Evolutionary conservation across 1,140 invertebrate species (phyloP).

Genomic region (Sipha flava): DNA sequence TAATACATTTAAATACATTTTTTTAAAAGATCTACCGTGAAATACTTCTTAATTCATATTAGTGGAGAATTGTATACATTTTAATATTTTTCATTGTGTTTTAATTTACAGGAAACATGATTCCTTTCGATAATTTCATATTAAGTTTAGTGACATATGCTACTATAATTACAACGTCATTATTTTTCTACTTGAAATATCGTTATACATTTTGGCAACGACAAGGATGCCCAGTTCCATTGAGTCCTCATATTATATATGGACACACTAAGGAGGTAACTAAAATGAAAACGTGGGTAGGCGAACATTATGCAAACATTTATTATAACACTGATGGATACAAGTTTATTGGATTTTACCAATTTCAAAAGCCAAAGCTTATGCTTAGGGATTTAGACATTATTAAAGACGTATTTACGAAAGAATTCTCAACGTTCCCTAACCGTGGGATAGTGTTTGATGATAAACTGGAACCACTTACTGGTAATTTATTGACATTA

Average conservation of each 20-base stretch:
- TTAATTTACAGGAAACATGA: neutral
- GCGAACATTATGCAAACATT: slow-evolving; percentile 1
- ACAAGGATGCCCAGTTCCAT: neutral
- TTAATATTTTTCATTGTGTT: too few species aligned
- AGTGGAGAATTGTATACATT: too few species aligned
- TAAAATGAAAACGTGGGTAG: neutral
- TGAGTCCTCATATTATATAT: neutral
- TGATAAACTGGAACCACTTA: slow-evolving; percentile 48
- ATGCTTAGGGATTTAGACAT: slow-evolving; percentile 45
- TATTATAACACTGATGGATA: neutral
- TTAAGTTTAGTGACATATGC: neutral
- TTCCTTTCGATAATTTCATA: neutral
- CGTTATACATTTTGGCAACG: slow-evolving; percentile 19
- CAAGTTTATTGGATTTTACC: slow-evolving; percentile 33
- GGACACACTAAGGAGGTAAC: slow-evolving; percentile 4
- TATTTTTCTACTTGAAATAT: slow-evolving; percentile 12
- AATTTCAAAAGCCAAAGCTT: slow-evolving; percentile 41
- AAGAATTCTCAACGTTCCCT: slow-evolving; percentile 46
- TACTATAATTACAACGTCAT: neutral
- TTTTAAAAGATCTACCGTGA: too few species aligned
- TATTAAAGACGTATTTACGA: slow-evolving; percentile 47
- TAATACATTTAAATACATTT: too few species aligned
- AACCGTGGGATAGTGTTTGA: slow-evolving; percentile 43
- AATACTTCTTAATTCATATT: too few species aligned
- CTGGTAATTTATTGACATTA: slow-evolving; percentile 48